Conservation (phyloP, 1,140 invertebrate species). For the Onthophagus taurus region DNA sequence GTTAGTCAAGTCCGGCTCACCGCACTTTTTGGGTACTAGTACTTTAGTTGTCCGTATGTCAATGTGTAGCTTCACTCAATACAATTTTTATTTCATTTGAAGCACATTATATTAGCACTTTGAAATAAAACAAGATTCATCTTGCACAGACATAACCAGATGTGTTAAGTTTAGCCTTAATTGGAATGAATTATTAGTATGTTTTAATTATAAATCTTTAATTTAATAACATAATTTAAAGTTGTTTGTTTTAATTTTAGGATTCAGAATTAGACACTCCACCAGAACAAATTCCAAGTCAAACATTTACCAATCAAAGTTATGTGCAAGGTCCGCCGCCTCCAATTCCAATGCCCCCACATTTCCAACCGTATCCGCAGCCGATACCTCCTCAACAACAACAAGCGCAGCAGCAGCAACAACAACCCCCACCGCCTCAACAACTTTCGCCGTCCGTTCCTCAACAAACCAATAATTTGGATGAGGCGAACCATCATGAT, state of each 20-base stretch:
- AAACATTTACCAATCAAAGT: conserved; percentile 72
- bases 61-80: too few relatives aligned
- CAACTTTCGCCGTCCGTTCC: conserved; percentile 14
- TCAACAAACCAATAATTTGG: conserved; percentile 12
- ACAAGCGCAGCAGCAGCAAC: conserved; percentile 17
- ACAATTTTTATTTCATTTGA: not conserved
- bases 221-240: not conserved
- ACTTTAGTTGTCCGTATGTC: too few relatives aligned
- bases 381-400: conserved; percentile 14
- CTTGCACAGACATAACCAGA: too few relatives aligned
- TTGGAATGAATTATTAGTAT: too few relatives aligned
- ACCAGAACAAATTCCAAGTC: conserved; percentile 51
- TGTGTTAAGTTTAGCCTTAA: too few relatives aligned
- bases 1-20: too few relatives aligned
- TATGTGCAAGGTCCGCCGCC: conserved; percentile 37
- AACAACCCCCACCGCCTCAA: conserved; percentile 12
- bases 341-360: conserved; percentile 30
- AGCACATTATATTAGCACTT: not conserved
- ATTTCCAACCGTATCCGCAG: conserved; percentile 21
- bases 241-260: conserved; percentile 31
- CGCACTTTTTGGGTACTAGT: too few relatives aligned
- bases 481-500: conserved; percentile 19
- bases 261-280: conserved; percentile 68
- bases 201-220: too few relatives aligned
- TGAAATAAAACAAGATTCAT: too few relatives aligned